Evolutionary conservation across 2,797 vertebrate species (phyloP).

Genomic region (Pipistrellus kuhlii): DNA sequence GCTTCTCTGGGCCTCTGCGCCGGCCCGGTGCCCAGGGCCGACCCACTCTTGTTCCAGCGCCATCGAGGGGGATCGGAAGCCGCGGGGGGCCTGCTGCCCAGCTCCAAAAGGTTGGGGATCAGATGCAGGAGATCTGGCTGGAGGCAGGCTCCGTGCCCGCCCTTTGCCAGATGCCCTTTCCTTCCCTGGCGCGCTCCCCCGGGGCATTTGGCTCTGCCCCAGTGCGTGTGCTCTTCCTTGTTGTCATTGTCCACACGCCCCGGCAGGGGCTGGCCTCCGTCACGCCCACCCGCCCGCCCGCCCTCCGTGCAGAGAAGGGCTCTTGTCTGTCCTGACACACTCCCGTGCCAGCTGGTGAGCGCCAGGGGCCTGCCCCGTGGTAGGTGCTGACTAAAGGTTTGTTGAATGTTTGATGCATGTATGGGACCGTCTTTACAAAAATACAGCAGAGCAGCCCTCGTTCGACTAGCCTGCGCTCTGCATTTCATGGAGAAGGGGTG

Average conservation of each 20-base stretch:
- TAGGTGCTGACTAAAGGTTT: neutral
- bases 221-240: neutral
- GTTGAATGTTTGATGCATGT: neutral
- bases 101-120: neutral
- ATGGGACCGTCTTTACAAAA: neutral
- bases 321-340: neutral
- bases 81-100: neutral
- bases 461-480: neutral
- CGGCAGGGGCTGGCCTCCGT: neutral
- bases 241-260: neutral
- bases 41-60: neutral
- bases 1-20: constrained; percentile 48
- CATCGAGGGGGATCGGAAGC: neutral
- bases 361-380: neutral
- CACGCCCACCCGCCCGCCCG: neutral
- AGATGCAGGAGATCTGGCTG: constrained; percentile 34
- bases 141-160: neutral
- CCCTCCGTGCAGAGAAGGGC: neutral
- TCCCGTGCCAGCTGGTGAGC: constrained; percentile 21
- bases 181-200: constrained; percentile 17
- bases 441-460: neutral
- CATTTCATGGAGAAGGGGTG: constrained; percentile 29
- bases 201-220: neutral
- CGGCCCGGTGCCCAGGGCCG: constrained; percentile 3
- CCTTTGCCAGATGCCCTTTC: constrained; percentile 23